phyloP scores from a whole-genome alignment of 2,113 vertebrate genomes.

The Numenius arquata region DNA sequence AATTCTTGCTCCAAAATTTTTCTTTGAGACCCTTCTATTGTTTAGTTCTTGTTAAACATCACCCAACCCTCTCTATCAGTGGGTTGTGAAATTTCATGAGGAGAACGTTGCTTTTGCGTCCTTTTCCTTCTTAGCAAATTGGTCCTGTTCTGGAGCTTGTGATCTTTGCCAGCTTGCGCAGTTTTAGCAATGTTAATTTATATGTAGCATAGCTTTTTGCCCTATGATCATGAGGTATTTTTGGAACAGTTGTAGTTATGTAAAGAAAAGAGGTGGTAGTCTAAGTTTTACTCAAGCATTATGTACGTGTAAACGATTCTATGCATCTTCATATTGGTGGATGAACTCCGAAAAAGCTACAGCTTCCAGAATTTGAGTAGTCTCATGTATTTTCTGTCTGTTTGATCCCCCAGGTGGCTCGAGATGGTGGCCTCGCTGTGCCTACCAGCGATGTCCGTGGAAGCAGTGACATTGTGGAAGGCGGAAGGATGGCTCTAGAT shows the following conservation, averaged over 20 bases:
- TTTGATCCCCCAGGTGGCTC: conserved; percentile 64
- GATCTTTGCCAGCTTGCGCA: not conserved
- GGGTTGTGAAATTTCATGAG: not conserved
- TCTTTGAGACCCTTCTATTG: not conserved
- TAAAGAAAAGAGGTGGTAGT: not conserved
- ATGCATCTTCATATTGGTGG: not conserved
- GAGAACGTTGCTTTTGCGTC: not conserved
- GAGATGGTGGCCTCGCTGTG: conserved; percentile 75
- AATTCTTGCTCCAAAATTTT: not conserved
- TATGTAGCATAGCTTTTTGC: not conserved
- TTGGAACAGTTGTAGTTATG: not conserved
- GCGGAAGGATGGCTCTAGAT: conserved; percentile 91
- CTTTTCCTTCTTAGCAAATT: not conserved
- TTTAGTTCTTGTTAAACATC: not conserved
- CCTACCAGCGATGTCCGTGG: conserved; percentile 72
- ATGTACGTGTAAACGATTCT: fast-evolving
- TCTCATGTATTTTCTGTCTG: not conserved
- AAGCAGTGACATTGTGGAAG: conserved; percentile 78
- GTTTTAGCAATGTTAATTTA: not conserved
- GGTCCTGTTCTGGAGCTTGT: not conserved
- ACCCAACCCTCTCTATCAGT: not conserved
- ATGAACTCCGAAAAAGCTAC: not conserved
- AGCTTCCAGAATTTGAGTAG: not conserved
- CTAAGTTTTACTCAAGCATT: not conserved
- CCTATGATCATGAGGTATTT: not conserved